phyloP scores from a whole-genome alignment of 2,888 invertebrate species.

The Perithous albicinctus region DNA sequence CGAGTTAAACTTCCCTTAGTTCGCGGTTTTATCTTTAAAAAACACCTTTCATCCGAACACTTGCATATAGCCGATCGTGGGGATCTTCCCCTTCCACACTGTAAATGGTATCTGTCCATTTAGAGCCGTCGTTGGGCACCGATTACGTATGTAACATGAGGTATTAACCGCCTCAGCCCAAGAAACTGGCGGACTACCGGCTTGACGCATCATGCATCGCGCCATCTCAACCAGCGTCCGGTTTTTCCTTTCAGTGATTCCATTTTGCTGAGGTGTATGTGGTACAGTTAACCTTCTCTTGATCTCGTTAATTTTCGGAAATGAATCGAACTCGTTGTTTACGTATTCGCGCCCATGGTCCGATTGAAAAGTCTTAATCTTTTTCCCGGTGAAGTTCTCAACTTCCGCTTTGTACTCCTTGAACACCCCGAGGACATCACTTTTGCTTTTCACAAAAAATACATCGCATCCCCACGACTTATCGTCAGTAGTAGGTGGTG shows the following conservation, averaged over 20 bases:
- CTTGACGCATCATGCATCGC: slow-evolving; percentile 39
- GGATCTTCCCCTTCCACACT: slow-evolving; percentile 8
- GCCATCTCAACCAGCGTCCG: slow-evolving; percentile 28
- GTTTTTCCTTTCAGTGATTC: slow-evolving; percentile 29
- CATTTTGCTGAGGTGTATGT: slow-evolving; percentile 46
- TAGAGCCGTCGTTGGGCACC: slow-evolving; percentile 13
- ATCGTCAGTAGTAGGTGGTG: too few relatives aligned
- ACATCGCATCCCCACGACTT: slow-evolving; percentile 38
- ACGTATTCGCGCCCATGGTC: too few relatives aligned
- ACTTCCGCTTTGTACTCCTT: slow-evolving; percentile 30
- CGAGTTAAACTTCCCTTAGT: slow-evolving; percentile 42
- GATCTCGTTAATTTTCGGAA: slow-evolving; percentile 18
- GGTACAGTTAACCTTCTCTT: too few relatives aligned
- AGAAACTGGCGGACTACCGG: background rate
- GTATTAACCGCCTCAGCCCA: slow-evolving; percentile 49
- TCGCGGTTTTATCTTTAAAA: slow-evolving; percentile 17
- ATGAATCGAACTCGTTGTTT: slow-evolving; percentile 34
- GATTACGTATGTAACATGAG: slow-evolving; percentile 18
- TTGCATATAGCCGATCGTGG: background rate
- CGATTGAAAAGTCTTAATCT: slow-evolving; percentile 34
- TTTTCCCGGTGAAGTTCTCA: slow-evolving; percentile 38
- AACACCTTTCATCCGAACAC: slow-evolving; percentile 28
- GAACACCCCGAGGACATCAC: slow-evolving; percentile 20
- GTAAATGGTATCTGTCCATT: slow-evolving; percentile 17
- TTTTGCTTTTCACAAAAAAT: slow-evolving; percentile 32